Base-by-base conservation (phyloP, 2,888 invertebrate genomes). In the Standfussiana lucernea region DNA sequence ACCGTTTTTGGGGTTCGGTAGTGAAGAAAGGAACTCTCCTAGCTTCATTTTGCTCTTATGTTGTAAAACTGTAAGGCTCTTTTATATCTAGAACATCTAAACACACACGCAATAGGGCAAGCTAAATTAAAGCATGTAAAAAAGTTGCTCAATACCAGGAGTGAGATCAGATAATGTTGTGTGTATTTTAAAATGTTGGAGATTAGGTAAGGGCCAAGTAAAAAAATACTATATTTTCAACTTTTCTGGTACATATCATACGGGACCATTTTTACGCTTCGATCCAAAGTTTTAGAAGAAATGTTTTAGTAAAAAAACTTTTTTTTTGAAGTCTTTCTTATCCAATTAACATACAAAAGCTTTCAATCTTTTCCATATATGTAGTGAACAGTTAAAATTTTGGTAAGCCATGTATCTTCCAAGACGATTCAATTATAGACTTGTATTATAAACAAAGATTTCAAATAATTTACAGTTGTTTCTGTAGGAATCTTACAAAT, bases 261-360 rank as follows among this genome's bases (percentile, higher is more conserved):
- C 45, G n/a, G n/a, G 1, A 24, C 50, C 50, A 11, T 11, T 50
- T 24, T 24, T 10, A 24, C 10, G 62, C 8, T 11, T 50, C 3
- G 11, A 40, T 37, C 32, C 4, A 32, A 59, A 18, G 18, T 8
- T 40, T 35, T 40, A n/a, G n/a, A n/a, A n/a, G n/a, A n/a, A n/a
- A n/a, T n/a, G n/a, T n/a, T n/a, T n/a, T n/a, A n/a, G n/a, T n/a
- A n/a, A n/a, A n/a, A n/a, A n/a, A n/a, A n/a, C n/a, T n/a, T n/a
- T n/a, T n/a, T n/a, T n/a, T n/a, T n/a, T n/a, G n/a, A 42, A 42
- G 13, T 13, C 13, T 15, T 42, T 13, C 13, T 42, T 13, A 42
- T 42, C 37, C 15, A 70, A 81, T 84, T 84, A 72, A 77, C 75
- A 86, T 79, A 59, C 10, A 40, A 68, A 67, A 72, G 40, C 35